phyloP scores from a whole-genome alignment of 1,140 invertebrate genomes.

The Euura lappo region DNA sequence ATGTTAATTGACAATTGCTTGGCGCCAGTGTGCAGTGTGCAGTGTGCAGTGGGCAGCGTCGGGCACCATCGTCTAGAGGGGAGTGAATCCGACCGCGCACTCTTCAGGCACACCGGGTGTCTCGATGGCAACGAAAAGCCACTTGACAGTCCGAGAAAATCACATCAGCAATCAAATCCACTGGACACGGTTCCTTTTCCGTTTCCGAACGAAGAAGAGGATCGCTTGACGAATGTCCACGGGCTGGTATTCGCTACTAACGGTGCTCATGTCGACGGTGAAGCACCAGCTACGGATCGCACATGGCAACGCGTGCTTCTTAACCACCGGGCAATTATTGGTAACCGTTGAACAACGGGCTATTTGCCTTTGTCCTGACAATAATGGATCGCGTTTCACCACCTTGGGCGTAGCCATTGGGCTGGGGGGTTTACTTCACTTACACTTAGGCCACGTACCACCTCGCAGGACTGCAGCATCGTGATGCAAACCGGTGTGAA shows the following conservation, averaged over 20 bases:
- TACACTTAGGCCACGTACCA: too few species aligned
- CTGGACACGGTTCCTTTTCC: too few species aligned
- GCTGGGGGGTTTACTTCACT: too few species aligned
- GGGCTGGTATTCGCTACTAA: too few species aligned
- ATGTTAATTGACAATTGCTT: slow-evolving; percentile 60
- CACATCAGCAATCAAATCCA: too few species aligned
- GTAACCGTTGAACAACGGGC: background rate
- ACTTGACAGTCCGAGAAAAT: background rate
- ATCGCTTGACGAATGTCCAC: too few species aligned
- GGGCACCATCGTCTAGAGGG: slow-evolving; percentile 25
- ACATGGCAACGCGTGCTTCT: too few species aligned
- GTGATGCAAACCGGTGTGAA: too few species aligned
- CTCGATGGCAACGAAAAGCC: slow-evolving; percentile 14
- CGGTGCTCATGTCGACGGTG: too few species aligned
- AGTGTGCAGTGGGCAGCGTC: slow-evolving; percentile 36
- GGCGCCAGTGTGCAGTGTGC: slow-evolving; percentile 47
- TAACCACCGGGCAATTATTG: background rate
- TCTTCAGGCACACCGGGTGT: slow-evolving; percentile 19
- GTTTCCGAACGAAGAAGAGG: too few species aligned
- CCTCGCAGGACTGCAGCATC: too few species aligned
- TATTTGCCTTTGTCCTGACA: slow-evolving; percentile 1
- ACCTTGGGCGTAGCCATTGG: background rate
- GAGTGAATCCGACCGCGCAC: slow-evolving; percentile 21
- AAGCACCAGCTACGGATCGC: too few species aligned
- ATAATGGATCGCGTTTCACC: background rate